Conservation (phyloP, 2,113 vertebrate species). For the Gavia stellata region DNA sequence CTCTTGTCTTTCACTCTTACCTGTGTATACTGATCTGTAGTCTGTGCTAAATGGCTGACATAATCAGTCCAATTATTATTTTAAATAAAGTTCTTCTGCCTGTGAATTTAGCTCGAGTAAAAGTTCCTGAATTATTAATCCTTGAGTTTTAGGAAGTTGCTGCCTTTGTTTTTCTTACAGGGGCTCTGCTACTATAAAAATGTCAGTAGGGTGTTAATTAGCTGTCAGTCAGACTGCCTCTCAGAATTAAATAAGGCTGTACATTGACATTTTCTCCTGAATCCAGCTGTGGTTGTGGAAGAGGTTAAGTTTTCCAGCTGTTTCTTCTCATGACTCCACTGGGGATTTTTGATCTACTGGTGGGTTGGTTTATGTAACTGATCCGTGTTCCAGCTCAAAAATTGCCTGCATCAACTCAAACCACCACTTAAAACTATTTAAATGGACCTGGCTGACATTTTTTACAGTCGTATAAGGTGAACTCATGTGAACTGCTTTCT, state of each 20-base stretch:
- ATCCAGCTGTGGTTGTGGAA: neutral
- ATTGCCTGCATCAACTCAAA: neutral
- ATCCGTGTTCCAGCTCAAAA: neutral
- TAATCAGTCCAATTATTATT: neutral
- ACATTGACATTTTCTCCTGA: neutral
- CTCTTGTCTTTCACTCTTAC: neutral
- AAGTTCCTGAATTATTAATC: neutral
- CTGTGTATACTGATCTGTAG: neutral
- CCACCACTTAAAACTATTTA: neutral
- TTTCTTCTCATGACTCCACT: neutral
- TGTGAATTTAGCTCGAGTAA: neutral
- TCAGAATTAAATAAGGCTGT: neutral
- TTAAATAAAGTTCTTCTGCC: neutral
- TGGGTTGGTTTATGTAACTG: neutral
- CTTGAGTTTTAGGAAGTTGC: neutral
- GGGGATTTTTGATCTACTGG: neutral
- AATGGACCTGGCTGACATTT: neutral
- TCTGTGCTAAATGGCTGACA: neutral
- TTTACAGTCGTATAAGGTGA: neutral
- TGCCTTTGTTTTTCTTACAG: neutral
- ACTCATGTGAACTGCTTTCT: neutral
- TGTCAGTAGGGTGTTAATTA: neutral
- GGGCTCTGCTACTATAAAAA: neutral
- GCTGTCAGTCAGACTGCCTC: neutral
- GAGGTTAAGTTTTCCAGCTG: neutral